phyloP scores from a whole-genome alignment of 1,140 invertebrate species.

The Drosophila lowei region DNA sequence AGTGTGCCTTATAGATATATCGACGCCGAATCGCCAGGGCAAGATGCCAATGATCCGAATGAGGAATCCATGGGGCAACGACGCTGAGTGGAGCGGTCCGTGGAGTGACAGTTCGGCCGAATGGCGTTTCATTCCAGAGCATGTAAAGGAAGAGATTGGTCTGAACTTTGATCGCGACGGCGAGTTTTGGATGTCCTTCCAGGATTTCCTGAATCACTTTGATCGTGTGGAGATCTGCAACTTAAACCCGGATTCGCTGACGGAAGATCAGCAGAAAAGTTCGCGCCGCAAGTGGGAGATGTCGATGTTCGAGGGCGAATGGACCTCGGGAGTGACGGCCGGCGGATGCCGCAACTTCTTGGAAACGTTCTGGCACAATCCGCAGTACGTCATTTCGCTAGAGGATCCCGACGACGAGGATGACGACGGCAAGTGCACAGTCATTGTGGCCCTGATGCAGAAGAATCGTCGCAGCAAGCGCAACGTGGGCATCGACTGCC shows the following conservation, averaged over 20 bases:
- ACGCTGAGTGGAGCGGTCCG: constrained; percentile 98
- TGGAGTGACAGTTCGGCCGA: constrained; percentile 97
- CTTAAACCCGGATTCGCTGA: constrained; percentile 96
- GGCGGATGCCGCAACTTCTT: constrained; percentile 98
- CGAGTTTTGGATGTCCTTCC: constrained; percentile 99
- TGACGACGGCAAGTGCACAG: constrained; percentile 96
- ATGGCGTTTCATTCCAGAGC: constrained; percentile 95
- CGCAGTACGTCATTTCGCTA: constrained; percentile 96
- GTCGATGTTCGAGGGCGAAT: constrained; percentile 96
- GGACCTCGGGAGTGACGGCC: constrained; percentile 94
- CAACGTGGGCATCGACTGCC: constrained; percentile 94
- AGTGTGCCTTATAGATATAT: constrained; percentile 94
- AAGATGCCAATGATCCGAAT: constrained; percentile 93
- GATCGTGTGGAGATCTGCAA: constrained; percentile 96
- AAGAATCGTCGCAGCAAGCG: constrained; percentile 96
- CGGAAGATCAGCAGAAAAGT: constrained; percentile 87
- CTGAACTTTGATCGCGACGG: constrained; percentile 97
- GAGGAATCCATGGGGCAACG: constrained; percentile 99
- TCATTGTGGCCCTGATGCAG: constrained; percentile 96
- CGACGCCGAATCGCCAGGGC: constrained; percentile 90
- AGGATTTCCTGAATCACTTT: constrained; percentile 91
- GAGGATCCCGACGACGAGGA: constrained; percentile 96
- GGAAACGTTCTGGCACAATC: constrained; percentile 98
- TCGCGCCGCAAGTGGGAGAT: constrained; percentile 96
- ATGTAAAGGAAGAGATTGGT: constrained; percentile 94